phyloP scores from a whole-genome alignment of 2,797 vertebrate species.

The Acrossocheilus wenchowensis region DNA sequence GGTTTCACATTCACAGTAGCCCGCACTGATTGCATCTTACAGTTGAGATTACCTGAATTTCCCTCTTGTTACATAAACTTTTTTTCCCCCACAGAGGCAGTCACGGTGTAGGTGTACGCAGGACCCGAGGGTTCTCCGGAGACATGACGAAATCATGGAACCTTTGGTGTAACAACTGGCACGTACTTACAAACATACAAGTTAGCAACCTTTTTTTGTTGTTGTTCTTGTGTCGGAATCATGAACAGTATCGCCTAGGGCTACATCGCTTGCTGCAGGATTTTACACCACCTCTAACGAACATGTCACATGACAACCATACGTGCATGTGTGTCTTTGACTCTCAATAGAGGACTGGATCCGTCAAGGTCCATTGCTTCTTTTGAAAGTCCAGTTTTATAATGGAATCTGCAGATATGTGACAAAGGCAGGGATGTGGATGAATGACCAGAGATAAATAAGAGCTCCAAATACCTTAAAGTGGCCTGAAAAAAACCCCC shows the following conservation, averaged over 20 bases:
- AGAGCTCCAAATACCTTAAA: slow-evolving; percentile 14
- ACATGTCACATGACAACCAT: slow-evolving; percentile 13
- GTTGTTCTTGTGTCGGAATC: not conserved
- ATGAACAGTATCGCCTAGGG: slow-evolving; percentile 6
- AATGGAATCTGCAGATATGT: not conserved
- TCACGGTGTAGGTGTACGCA: slow-evolving; percentile 15
- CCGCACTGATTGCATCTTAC: not conserved
- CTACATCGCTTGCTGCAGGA: not conserved
- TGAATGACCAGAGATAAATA: slow-evolving; percentile 31
- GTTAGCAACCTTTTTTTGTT: slow-evolving; percentile 11
- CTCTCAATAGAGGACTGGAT: slow-evolving; percentile 28
- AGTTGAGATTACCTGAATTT: slow-evolving; percentile 12
- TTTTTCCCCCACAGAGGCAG: not conserved
- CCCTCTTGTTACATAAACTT: slow-evolving; percentile 25
- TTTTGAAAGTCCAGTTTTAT: slow-evolving; percentile 35
- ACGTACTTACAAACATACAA: not conserved
- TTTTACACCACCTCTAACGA: slow-evolving; percentile 14
- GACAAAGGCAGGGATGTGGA: slow-evolving; percentile 24
- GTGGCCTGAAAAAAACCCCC: not conserved
- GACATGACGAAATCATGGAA: slow-evolving; percentile 36
- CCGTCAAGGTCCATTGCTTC: slow-evolving; percentile 29
- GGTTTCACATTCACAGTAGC: not conserved
- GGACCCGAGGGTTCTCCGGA: slow-evolving; percentile 7
- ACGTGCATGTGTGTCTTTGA: slow-evolving; percentile 40
- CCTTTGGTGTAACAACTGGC: slow-evolving; percentile 42